Evolutionary conservation across 2,113 vertebrate genomes (phyloP), one percentile per base, ranked within the genome.

Genomic region (Dromaius novaehollandiae): DNA sequence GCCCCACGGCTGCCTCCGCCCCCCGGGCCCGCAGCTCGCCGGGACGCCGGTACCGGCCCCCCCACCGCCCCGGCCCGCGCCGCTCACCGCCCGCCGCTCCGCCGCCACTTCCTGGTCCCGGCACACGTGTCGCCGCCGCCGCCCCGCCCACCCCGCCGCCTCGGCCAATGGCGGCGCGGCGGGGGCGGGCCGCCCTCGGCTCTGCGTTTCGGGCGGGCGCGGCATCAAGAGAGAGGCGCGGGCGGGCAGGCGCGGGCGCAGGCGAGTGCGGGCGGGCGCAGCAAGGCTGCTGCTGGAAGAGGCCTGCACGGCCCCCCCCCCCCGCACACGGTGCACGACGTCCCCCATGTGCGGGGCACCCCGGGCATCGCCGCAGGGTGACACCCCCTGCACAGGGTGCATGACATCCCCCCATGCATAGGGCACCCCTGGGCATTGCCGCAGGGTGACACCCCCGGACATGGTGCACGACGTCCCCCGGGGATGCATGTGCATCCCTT

Each of bases 51-150:
- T 10, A 21, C 44, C 30, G 14, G 20, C 14, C 15, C 16, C 69
- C 16, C 69, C 51, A n/a, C 14, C 25, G 32, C 6, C 38, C 73
- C 34, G 10, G 34, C 36, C 48, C 55, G 14, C 40, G 65, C 46
- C 46, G 9, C 63, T 64, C 64, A 48, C 90, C 42, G 26, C 14
- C 56, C 70, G 11, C 46, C n/a, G n/a, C 61, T 26, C 38, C 22
- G 73, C 94, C 48, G 38, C 60, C 81, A 63, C 96, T 96, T 95
- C 96, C 94, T 75, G 92, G 88, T 95, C 15, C 85, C 58, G 55
- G 32, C 77, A 81, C 91, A 89, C 61, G 95, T 87, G 96, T 89
- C 90, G 81, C 88, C 55, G 55, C 51, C 36, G 3, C 6, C 7
- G 88, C 34, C 69, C 55, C 91, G 70, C 95, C 95, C 48, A 58